Percentiles rank a stretch among this genome's conserved stretches.
Conservation (phyloP, 2,113 vertebrate genomes). For the Telmatochromis bifrenatus region DNA sequence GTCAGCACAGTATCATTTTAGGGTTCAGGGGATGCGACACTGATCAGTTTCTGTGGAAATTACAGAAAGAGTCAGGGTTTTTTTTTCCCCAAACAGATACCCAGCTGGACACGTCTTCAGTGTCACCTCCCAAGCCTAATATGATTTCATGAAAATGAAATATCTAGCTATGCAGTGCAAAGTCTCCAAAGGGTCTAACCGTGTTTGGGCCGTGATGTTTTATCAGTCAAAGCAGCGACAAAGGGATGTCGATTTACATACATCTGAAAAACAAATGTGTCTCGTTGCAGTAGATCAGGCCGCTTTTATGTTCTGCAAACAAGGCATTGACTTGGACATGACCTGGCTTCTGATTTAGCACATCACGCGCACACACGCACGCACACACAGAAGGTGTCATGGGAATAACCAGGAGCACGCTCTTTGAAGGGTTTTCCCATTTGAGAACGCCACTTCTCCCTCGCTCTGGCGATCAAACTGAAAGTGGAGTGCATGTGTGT, state of each 20-base stretch:
- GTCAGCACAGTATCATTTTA: background rate
- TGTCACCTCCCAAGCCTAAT: background rate
- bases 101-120: background rate
- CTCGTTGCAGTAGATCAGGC: background rate
- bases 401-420: background rate
- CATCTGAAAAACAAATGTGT: slow-evolving; percentile 46
- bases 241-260: slow-evolving; percentile 29
- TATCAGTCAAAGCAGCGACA: background rate
- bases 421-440: background rate
- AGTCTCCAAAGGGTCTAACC: background rate
- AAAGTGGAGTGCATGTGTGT: background rate
- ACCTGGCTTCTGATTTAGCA: background rate
- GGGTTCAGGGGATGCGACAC: background rate
- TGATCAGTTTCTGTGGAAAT: slow-evolving; percentile 15
- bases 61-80: background rate
- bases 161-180: background rate
- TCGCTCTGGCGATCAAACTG: background rate
- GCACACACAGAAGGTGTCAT: background rate
- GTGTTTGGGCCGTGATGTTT: background rate
- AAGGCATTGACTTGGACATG: slow-evolving; percentile 24
- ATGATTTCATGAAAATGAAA: background rate
- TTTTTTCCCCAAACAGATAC: background rate
- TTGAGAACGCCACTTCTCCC: background rate
- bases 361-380: background rate
- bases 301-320: background rate